These are phyloP conservation scores for Cossypha caffra DNA, from an alignment of 2,797 vertebrate species.

Conservation along the genomic window DNA sequence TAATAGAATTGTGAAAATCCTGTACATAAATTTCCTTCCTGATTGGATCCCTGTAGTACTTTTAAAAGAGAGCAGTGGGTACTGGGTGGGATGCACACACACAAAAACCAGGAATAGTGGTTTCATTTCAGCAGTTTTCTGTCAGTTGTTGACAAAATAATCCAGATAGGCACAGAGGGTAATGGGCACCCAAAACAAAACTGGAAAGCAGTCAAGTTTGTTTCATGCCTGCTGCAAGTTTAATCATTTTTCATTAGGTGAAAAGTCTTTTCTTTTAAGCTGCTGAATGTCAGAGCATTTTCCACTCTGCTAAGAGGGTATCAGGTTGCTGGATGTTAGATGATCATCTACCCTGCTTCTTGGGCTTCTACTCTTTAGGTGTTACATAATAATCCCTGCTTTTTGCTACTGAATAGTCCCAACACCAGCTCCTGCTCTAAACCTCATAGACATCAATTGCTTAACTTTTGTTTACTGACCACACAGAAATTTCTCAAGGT, in stretches of 20 bases:
- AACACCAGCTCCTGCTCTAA: neutral
- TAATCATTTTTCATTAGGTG: constrained; percentile 75
- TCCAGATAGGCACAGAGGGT: constrained; percentile 18
- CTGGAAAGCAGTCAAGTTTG: constrained; percentile 78
- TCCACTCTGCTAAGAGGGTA: constrained; percentile 30
- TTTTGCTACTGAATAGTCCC: neutral
- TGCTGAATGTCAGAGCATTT: constrained; percentile 45
- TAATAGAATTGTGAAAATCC: constrained; percentile 50
- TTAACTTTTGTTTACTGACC: neutral
- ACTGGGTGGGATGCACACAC: neutral
- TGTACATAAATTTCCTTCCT: constrained; percentile 48
- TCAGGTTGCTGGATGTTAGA: constrained; percentile 56
- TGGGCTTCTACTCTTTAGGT: constrained; percentile 10
- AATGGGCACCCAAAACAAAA: constrained; percentile 44
- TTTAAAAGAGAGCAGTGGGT: neutral
- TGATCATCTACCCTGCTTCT: constrained; percentile 25
- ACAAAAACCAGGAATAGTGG: neutral
- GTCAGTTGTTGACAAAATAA: constrained; percentile 81
- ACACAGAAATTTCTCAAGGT: constrained; percentile 16
- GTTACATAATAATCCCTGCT: neutral
- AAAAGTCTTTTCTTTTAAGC: constrained; percentile 43
- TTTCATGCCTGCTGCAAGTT: constrained; percentile 79
- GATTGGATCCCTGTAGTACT: neutral
- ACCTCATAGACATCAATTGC: neutral
- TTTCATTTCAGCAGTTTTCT: constrained; percentile 74